phyloP scores from a whole-genome alignment of 2,888 invertebrate species.

The Hyposoter dolosus region DNA sequence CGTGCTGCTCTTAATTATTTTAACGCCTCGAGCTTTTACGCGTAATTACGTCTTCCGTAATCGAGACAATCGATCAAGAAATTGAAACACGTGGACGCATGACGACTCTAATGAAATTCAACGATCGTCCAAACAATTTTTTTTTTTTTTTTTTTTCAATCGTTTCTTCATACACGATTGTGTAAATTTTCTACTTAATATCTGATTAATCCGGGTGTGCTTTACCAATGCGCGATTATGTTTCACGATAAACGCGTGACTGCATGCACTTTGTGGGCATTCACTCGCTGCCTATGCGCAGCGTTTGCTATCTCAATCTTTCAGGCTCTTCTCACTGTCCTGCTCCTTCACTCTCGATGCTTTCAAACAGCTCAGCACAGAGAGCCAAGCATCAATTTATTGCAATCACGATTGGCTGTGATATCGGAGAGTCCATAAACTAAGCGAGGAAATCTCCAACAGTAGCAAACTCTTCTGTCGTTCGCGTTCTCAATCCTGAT shows the following conservation, averaged over 20 bases:
- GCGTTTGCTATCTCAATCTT: neutral
- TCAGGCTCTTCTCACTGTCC: slow-evolving; percentile 8
- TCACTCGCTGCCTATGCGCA: neutral
- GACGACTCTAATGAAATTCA: neutral
- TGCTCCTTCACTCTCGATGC: slow-evolving; percentile 13
- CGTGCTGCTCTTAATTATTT: slow-evolving; percentile 54
- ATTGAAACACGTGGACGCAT: slow-evolving; percentile 31
- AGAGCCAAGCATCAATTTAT: slow-evolving; percentile 69
- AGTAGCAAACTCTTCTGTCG: slow-evolving; percentile 43
- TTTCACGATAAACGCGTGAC: neutral
- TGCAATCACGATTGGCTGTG: slow-evolving; percentile 63
- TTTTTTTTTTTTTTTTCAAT: neutral
- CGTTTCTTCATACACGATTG: slow-evolving; percentile 3
- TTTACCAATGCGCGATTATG: slow-evolving; percentile 30
- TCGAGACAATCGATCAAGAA: slow-evolving; percentile 41
- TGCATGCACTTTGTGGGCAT: neutral
- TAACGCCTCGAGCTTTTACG: slow-evolving; percentile 39
- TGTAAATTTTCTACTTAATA: neutral
- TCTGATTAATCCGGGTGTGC: slow-evolving; percentile 10
- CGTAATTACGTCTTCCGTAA: slow-evolving; percentile 35
- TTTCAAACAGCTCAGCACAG: slow-evolving; percentile 24
- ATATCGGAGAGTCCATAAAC: slow-evolving; percentile 51
- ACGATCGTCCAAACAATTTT: slow-evolving; percentile 1
- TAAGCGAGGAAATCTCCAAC: slow-evolving; percentile 52
- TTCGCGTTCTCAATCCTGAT: neutral